phyloP scores from a whole-genome alignment of 2,113 vertebrate genomes.

The Ailurus styani region DNA sequence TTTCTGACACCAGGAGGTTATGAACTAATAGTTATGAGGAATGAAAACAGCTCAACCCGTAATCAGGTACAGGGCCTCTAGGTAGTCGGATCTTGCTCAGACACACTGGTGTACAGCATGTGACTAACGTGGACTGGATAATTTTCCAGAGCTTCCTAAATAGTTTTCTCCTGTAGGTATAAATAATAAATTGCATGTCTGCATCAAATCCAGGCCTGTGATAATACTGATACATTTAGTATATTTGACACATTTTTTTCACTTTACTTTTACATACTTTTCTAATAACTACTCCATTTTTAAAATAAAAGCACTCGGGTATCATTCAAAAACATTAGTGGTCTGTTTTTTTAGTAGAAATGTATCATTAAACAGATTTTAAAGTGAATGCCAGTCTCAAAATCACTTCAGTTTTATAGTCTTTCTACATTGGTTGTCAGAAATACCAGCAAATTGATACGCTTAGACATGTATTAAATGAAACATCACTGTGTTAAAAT shows the following conservation, averaged over 20 bases:
- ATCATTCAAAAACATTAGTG: conserved; percentile 52
- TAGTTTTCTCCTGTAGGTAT: neutral
- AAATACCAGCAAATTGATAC: conserved; percentile 53
- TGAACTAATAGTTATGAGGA: neutral
- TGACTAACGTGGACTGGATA: neutral
- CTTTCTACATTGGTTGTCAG: conserved; percentile 43
- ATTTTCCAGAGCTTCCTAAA: neutral
- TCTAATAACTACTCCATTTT: conserved; percentile 45
- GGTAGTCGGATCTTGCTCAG: neutral
- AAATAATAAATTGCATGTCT: conserved; percentile 21
- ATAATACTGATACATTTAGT: conserved; percentile 37
- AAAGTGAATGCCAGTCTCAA: conserved; percentile 8
- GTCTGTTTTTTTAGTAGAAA: conserved; percentile 33
- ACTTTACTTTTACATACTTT: conserved; percentile 39
- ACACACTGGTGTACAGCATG: neutral
- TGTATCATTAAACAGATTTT: conserved; percentile 56
- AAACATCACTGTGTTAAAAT: conserved; percentile 1
- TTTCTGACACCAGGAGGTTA: neutral
- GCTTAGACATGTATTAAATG: conserved; percentile 35
- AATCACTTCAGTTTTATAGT: conserved; percentile 62
- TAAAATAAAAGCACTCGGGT: conserved; percentile 48
- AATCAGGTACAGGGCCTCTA: neutral
- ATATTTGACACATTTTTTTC: neutral
- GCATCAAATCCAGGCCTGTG: neutral
- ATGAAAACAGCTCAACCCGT: neutral